A percentile compares a stretch with the other conserved stretches of the same genome.
Conservation (phyloP, 2,113 vertebrate genomes). For the Microcebus murinus region DNA sequence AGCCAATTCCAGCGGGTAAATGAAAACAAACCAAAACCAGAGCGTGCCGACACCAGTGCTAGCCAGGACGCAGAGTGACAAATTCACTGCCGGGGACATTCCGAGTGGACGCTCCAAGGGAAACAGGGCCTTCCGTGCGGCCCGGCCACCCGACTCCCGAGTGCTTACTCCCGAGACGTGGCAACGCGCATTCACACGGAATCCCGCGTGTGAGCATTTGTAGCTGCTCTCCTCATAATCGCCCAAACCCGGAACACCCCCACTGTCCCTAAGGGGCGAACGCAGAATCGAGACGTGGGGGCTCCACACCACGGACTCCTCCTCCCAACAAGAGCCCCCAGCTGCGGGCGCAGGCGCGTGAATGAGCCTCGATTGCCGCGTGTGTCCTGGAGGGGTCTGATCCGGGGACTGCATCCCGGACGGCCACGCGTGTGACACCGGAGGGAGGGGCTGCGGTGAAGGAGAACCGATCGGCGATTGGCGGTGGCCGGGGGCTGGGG, state of each 20-base stretch:
- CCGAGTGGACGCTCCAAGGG: too few species aligned
- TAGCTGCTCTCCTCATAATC: not conserved
- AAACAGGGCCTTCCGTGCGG: fast-evolving
- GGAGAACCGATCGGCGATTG: too few species aligned
- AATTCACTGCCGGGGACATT: fast-evolving
- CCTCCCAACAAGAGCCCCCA: fast-evolving
- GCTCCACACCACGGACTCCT: fast-evolving
- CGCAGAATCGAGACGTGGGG: fast-evolving
- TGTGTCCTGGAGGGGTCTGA: fast-evolving
- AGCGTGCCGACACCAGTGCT: fast-evolving
- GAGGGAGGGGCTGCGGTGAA: not conserved
- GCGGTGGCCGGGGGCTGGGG: not conserved
- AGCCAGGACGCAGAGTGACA: fast-evolving
- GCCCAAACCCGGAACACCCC: not conserved
- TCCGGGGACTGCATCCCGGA: not conserved
- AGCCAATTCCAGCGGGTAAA: too few species aligned
- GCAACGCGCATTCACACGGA: fast-evolving
- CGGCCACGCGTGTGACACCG: fast-evolving
- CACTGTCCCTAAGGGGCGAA: fast-evolving
- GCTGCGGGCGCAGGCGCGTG: fast-evolving
- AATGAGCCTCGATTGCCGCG: not conserved
- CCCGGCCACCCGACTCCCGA: fast-evolving
- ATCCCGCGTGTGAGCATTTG: fast-evolving
- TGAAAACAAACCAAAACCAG: not conserved
- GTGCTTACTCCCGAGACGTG: not conserved